Percentiles rank a stretch among this genome's conserved stretches.
These are phyloP conservation scores for Sminthurinus aureus DNA, from an alignment of 2,888 invertebrate species.

Conservation along the genomic window DNA sequence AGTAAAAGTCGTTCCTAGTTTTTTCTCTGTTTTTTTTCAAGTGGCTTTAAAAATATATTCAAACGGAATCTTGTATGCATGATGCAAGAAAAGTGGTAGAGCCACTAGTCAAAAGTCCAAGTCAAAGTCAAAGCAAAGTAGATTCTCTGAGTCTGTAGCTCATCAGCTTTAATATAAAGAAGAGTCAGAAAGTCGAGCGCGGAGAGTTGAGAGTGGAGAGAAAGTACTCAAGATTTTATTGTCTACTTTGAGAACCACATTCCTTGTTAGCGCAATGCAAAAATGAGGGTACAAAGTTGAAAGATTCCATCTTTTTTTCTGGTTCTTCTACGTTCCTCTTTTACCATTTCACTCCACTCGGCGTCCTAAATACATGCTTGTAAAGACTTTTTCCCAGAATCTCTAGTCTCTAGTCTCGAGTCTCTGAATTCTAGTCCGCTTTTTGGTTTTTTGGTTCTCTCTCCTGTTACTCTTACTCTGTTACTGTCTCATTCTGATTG, in stretches of 20 bases:
- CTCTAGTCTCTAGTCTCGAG: neutral
- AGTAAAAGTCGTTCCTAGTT: too few relatives aligned
- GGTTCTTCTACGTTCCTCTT: neutral
- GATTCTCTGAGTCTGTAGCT: neutral
- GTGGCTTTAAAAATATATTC: neutral
- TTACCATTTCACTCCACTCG: too few relatives aligned
- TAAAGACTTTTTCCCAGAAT: too few relatives aligned
- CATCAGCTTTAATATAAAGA: constrained; percentile 3
- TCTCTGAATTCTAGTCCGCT: neutral
- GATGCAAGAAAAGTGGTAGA: neutral
- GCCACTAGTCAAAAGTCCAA: neutral
- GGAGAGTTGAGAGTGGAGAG: neutral
- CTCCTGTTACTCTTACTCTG: neutral
- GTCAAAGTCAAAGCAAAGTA: neutral
- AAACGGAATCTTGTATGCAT: neutral
- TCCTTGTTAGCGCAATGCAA: constrained; percentile 15
- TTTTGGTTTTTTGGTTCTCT: too few relatives aligned
- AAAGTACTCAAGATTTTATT: constrained; percentile 11
- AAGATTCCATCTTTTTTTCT: constrained; percentile 25
- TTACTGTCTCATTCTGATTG: too few relatives aligned
- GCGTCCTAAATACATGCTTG: too few relatives aligned
- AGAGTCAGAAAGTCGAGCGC: neutral
- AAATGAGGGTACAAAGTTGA: constrained; percentile 21
- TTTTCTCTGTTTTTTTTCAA: too few relatives aligned
- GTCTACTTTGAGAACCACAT: constrained; percentile 18